Base-by-base conservation (phyloP, 1,140 invertebrate genomes). In the Lerema accius region DNA sequence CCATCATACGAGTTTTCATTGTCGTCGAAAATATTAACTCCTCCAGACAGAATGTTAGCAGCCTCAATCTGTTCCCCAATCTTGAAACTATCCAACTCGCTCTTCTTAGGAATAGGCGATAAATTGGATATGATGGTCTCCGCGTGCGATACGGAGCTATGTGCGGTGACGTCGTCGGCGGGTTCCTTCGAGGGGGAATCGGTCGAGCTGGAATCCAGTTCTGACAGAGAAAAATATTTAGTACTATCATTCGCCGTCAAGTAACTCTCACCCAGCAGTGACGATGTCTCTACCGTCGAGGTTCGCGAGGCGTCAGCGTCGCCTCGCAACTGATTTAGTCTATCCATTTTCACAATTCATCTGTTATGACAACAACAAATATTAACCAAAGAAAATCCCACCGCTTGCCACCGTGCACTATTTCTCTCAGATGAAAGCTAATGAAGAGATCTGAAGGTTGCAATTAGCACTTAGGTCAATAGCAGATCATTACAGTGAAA, bases 1-100 rank as follows among this genome's bases (percentile, higher is more conserved):
- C 83, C 91, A 73, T 92, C 91, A 65, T 90, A 89, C 0, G 91
- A 91, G 59, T 91, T 91, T 17, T 91, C 88, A 76, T 90, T 90
- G 43, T 91, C 90, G 61, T 92, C 91, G 73, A 92, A 92, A 51
- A 92, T 91, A 58, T 88, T 82, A 4, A 92, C 86, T 51, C 89
- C 88, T 28, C 89, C 89, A 6, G 88, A 91, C 6, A 92, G 65
- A 23, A 92, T 91, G 63, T 90, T 90, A 17, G 84, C 82, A 7
- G 89, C 85, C 45, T 91, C 86, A 62, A 91, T 91, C 67, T 89
- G 87, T 67, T 84, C 84, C 19, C 80, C 84, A 65, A 89, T 89
- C 67, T 89, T 84, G 60, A 80, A 89, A 35, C 65, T 78, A 60
- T 83, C 86, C 58, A 85, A 62, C 39, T 86, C 83, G 68, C 66